Conservation (phyloP, 2,113 vertebrate species). For the Epinephelus fuscoguttatus region DNA sequence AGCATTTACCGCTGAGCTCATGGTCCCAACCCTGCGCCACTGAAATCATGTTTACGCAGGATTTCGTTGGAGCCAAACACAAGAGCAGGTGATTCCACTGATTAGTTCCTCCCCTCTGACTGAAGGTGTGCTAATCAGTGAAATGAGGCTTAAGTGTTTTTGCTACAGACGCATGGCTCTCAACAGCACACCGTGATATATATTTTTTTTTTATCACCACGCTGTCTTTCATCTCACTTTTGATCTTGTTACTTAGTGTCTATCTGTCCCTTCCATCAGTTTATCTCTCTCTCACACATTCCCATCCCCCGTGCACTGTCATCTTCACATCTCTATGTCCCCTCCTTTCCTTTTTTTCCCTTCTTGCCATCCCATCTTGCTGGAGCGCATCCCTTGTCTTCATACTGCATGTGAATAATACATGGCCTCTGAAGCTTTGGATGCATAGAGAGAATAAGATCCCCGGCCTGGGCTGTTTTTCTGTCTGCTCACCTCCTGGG, state of each 20-base stretch:
- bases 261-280: constrained; percentile 21
- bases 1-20: background rate
- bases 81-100: constrained; percentile 61
- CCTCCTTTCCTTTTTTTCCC: constrained; percentile 1
- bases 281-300: constrained; percentile 36
- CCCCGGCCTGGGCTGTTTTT: constrained; percentile 37
- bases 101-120: constrained; percentile 52
- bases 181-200: background rate
- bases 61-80: constrained; percentile 35
- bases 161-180: constrained; percentile 5
- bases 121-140: constrained; percentile 61
- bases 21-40: background rate
- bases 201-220: background rate
- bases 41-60: constrained; percentile 27
- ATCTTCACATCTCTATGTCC: constrained; percentile 28
- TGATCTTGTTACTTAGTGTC: constrained; percentile 25
- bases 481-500: constrained; percentile 52
- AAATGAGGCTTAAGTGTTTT: constrained; percentile 48
- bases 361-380: constrained; percentile 40
- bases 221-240: constrained; percentile 24
- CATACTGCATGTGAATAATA: constrained; percentile 68
- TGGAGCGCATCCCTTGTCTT: constrained; percentile 41
- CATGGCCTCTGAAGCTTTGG: constrained; percentile 52
- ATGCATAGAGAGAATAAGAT: constrained; percentile 47
- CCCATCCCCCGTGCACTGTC: constrained; percentile 19